These are phyloP conservation scores for Drosophila seclusa DNA, from an alignment of 2,888 invertebrate genomes.

Conservation along the genomic window DNA sequence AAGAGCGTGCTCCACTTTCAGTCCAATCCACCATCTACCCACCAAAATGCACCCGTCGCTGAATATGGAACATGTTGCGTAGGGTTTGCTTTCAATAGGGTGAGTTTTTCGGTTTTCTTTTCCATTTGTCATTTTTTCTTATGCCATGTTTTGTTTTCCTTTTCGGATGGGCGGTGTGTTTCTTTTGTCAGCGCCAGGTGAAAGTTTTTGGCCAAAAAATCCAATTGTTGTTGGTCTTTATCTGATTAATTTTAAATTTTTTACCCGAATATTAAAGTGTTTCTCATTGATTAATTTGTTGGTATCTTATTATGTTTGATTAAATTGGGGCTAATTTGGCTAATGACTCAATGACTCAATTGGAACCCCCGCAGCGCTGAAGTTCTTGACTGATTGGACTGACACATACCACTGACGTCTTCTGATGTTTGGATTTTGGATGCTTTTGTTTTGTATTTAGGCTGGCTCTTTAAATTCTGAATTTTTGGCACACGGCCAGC, in stretches of 20 bases:
- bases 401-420: slow-evolving; percentile 21
- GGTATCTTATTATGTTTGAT: neutral
- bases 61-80: slow-evolving; percentile 79
- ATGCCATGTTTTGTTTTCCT: slow-evolving; percentile 15
- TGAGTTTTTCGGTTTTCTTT: slow-evolving; percentile 34
- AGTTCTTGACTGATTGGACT: slow-evolving; percentile 26
- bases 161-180: neutral
- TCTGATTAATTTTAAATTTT: slow-evolving; percentile 10
- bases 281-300: slow-evolving; percentile 17
- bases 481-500: slow-evolving; percentile 54
- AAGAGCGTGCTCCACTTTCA: slow-evolving; percentile 66
- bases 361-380: slow-evolving; percentile 19
- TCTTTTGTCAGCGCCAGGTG: slow-evolving; percentile 25
- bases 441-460: slow-evolving; percentile 14
- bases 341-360: slow-evolving; percentile 56
- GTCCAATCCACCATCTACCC: slow-evolving; percentile 12
- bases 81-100: slow-evolving; percentile 56
- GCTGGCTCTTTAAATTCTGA: slow-evolving; percentile 23
- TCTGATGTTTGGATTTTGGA: neutral
- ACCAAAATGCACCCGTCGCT: slow-evolving; percentile 16
- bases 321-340: slow-evolving; percentile 34
- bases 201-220: slow-evolving; percentile 23
- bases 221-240: neutral
- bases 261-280: neutral
- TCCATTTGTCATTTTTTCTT: slow-evolving; percentile 18